phyloP scores from a whole-genome alignment of 2,113 vertebrate species.

The Piaya cayana region DNA sequence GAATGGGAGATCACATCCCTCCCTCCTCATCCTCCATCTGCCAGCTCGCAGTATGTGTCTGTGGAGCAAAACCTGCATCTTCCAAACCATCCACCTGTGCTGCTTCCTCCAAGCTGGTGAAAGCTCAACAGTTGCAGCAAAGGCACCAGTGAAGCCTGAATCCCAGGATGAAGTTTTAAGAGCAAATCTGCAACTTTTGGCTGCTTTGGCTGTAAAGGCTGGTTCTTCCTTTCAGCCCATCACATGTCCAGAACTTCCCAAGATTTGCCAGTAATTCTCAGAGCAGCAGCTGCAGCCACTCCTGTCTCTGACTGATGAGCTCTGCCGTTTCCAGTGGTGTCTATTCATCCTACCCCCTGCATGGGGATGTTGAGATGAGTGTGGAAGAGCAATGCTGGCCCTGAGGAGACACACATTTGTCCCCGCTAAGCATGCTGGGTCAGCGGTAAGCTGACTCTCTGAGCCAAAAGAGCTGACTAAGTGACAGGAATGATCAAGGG shows the following conservation, averaged over 20 bases:
- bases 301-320: fast-evolving
- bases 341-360: not conserved
- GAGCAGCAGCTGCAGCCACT: fast-evolving
- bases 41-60: fast-evolving
- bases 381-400: not conserved
- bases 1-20: not conserved
- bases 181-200: not conserved
- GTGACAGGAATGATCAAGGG: constrained; percentile 20
- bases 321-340: fast-evolving
- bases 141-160: not conserved
- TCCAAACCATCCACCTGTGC: not conserved
- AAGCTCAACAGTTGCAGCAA: fast-evolving
- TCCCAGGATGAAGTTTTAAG: not conserved
- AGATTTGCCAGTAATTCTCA: not conserved
- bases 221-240: not conserved
- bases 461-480: constrained; percentile 41
- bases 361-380: fast-evolving
- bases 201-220: fast-evolving
- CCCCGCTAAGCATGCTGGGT: not conserved
- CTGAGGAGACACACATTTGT: not conserved
- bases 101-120: not conserved
- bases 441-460: not conserved
- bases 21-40: not conserved
- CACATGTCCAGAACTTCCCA: fast-evolving
- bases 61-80: not conserved